Evolutionary conservation across 2,888 invertebrate genomes (phyloP).

Genomic region (Diplolepis rosae): DNA sequence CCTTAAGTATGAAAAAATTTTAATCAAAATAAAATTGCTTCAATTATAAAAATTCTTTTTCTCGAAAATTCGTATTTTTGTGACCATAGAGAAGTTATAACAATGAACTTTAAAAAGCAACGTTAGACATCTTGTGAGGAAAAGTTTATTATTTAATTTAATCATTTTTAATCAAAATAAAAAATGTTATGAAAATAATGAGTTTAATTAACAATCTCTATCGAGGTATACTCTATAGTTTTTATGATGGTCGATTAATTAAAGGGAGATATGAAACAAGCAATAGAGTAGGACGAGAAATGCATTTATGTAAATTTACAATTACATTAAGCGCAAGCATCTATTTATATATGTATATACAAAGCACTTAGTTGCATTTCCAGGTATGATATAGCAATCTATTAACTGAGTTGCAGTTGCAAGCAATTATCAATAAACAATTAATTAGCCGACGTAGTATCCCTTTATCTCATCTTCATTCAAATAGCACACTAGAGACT

Average conservation of each 20-base stretch:
- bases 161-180: too few species aligned
- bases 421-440: conserved; percentile 39
- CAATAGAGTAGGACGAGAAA: background rate
- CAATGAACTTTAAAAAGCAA: too few species aligned
- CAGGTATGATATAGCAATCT: conserved; percentile 3
- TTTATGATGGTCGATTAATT: background rate
- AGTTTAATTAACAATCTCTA: too few species aligned
- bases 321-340: background rate
- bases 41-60: too few species aligned
- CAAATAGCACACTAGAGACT: background rate
- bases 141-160: too few species aligned
- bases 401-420: conserved; percentile 32
- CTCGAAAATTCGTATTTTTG: too few species aligned
- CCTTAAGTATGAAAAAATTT: too few species aligned
- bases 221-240: too few species aligned
- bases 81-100: too few species aligned
- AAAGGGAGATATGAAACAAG: background rate
- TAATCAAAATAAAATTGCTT: too few species aligned
- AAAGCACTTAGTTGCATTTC: conserved; percentile 23
- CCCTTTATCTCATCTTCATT: background rate
- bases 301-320: conserved; percentile 6
- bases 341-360: background rate
- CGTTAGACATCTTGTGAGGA: too few species aligned
- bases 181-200: too few species aligned
- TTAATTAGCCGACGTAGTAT: conserved; percentile 34